Evolutionary conservation across 2,797 vertebrate genomes (phyloP).

Genomic region (Takifugu rubripes): DNA sequence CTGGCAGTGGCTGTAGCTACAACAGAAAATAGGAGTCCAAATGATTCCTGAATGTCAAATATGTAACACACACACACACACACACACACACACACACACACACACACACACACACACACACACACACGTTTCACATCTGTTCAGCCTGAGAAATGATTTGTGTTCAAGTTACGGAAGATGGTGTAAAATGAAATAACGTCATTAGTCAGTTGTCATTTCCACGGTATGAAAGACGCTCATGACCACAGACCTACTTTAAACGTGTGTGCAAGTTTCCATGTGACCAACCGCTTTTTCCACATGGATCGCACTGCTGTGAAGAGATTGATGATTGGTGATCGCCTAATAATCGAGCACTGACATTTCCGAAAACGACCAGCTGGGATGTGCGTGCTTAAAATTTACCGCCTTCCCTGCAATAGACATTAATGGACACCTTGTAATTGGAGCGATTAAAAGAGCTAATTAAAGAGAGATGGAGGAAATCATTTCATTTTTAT

Average conservation of each 20-base stretch:
- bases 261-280: constrained; percentile 15
- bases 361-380: constrained; percentile 54
- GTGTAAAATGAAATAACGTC: constrained; percentile 6
- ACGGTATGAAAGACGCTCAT: constrained; percentile 6
- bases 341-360: constrained; percentile 48
- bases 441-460: constrained; percentile 61
- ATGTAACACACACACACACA: too few relatives aligned
- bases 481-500: constrained; percentile 34
- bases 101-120: too few relatives aligned
- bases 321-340: constrained; percentile 40
- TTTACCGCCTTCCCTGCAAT: constrained; percentile 37
- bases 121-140: not conserved
- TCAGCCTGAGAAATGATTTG: constrained; percentile 4
- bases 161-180: constrained; percentile 5
- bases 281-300: constrained; percentile 4
- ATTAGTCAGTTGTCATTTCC: constrained; percentile 21
- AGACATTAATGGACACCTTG: constrained; percentile 27
- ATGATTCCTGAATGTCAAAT: too few relatives aligned
- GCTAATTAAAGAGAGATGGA: constrained; percentile 65
- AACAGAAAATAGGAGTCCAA: too few relatives aligned
- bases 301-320: not conserved
- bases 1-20: too few relatives aligned
- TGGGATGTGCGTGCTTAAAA: constrained; percentile 33
- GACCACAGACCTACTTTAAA: constrained; percentile 21
- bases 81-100: too few relatives aligned